phyloP scores from a whole-genome alignment of 2,797 vertebrate genomes.

The Hoplostethus mediterraneus region DNA sequence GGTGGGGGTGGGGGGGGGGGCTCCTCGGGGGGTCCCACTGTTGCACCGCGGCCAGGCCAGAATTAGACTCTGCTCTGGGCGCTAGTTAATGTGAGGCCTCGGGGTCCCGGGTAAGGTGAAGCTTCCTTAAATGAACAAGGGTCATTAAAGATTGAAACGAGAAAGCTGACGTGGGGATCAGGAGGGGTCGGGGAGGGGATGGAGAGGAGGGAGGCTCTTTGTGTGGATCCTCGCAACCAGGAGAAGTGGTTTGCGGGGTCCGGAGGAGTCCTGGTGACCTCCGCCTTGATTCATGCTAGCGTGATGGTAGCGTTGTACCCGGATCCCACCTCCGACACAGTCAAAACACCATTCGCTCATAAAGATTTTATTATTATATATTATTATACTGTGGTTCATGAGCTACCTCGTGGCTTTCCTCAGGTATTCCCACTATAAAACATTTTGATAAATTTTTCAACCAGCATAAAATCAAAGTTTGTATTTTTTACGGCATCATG shows the following conservation, averaged over 20 bases:
- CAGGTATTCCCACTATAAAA: slow-evolving; percentile 71
- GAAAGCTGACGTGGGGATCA: slow-evolving; percentile 37
- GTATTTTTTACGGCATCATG: slow-evolving; percentile 67
- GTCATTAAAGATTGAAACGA: slow-evolving; percentile 60
- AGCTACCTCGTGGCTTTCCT: slow-evolving; percentile 61
- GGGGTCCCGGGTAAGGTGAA: slow-evolving; percentile 67
- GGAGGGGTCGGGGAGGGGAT: not conserved
- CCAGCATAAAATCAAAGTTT: slow-evolving; percentile 72
- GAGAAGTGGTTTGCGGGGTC: slow-evolving; percentile 58
- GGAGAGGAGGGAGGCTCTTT: slow-evolving; percentile 23
- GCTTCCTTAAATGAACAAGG: slow-evolving; percentile 65
- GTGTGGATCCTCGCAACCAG: slow-evolving; percentile 55
- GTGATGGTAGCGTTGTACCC: slow-evolving; percentile 42
- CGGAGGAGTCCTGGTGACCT: slow-evolving; percentile 58
- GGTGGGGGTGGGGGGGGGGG: no score
- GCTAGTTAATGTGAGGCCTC: slow-evolving; percentile 61
- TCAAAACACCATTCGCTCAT: slow-evolving; percentile 70
- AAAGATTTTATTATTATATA: slow-evolving; percentile 75
- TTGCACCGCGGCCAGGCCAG: slow-evolving; percentile 51
- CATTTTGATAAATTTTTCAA: slow-evolving; percentile 71
- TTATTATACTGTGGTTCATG: slow-evolving; percentile 64
- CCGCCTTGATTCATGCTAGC: slow-evolving; percentile 57
- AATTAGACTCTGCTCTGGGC: slow-evolving; percentile 66
- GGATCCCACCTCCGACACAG: slow-evolving; percentile 54
- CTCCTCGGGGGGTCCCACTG: slow-evolving; percentile 67